These are phyloP conservation scores for Nylanderia fulva DNA, from an alignment of 1,140 invertebrate species.

Conservation along the genomic window DNA sequence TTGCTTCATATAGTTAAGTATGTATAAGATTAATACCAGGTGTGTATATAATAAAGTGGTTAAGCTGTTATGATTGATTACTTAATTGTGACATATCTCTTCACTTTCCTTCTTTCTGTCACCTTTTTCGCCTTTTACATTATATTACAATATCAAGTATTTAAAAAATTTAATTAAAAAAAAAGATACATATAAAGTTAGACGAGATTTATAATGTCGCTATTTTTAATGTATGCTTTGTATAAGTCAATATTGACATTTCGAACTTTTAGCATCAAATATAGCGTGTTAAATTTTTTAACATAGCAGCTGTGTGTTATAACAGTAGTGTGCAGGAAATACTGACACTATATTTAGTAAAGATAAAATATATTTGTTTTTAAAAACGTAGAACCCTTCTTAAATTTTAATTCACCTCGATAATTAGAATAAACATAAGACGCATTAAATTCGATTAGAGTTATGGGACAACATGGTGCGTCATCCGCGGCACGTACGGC, in stretches of 20 bases:
- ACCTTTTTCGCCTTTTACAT: background rate
- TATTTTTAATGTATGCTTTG: background rate
- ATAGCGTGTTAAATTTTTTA: background rate
- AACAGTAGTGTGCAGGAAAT: background rate
- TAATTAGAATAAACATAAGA: slow-evolving; percentile 17
- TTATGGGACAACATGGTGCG: background rate
- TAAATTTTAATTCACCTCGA: slow-evolving; percentile 4
- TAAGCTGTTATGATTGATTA: slow-evolving; percentile 1
- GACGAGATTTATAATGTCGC: background rate
- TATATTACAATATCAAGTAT: background rate
- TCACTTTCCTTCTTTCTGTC: background rate
- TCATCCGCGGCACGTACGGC: slow-evolving; percentile 20
- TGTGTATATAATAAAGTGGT: background rate
- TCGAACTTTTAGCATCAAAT: background rate
- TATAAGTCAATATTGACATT: background rate
- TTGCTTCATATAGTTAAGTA: slow-evolving; percentile 2
- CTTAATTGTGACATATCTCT: background rate
- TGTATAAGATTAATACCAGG: slow-evolving; percentile 21
- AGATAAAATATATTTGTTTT: background rate
- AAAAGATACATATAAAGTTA: background rate
- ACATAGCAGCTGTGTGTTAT: background rate
- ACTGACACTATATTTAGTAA: background rate
- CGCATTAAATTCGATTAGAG: slow-evolving; percentile 43
- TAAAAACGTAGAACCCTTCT: background rate
- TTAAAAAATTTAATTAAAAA: background rate